Conservation (phyloP, 2,888 invertebrate species). For the Coecobrya sp. region DNA sequence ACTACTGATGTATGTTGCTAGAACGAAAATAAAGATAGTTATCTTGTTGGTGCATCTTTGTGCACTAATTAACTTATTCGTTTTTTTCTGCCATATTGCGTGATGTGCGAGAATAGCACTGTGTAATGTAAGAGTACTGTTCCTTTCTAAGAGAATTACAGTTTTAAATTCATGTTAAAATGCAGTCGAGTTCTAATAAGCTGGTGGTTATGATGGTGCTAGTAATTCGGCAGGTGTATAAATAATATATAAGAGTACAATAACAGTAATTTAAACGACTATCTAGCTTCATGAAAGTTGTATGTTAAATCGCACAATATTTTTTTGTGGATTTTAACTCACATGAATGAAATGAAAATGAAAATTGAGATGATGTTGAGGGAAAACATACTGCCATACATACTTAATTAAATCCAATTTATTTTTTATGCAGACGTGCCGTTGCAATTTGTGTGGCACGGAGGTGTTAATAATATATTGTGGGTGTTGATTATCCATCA, state of each 20-base stretch:
- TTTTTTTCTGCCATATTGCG: not conserved
- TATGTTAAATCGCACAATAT: not conserved
- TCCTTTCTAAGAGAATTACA: too few species aligned
- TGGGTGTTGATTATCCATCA: conserved; percentile 39
- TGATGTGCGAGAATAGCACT: not conserved
- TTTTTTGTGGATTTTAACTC: conserved; percentile 12
- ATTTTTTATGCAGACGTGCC: not conserved
- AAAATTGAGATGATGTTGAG: conserved; percentile 33
- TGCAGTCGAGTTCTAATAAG: not conserved
- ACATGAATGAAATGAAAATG: conserved; percentile 48
- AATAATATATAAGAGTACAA: not conserved
- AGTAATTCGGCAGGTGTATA: conserved; percentile 6
- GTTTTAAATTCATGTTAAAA: not conserved
- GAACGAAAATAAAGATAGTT: not conserved
- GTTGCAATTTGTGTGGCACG: conserved; percentile 11
- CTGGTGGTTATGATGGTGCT: not conserved
- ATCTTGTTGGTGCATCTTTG: conserved; percentile 67
- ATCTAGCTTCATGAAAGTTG: conserved; percentile 35
- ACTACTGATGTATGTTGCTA: not conserved
- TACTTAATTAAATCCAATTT: conserved; percentile 26
- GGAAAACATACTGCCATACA: conserved; percentile 13
- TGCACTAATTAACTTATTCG: conserved; percentile 66
- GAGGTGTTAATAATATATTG: not conserved
- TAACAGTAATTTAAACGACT: not conserved
- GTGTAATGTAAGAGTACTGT: too few species aligned